A percentile compares a stretch with the other conserved stretches of the same genome.
These are phyloP conservation scores for Lymantria dispar DNA, from an alignment of 2,888 invertebrate genomes.

Conservation along the genomic window DNA sequence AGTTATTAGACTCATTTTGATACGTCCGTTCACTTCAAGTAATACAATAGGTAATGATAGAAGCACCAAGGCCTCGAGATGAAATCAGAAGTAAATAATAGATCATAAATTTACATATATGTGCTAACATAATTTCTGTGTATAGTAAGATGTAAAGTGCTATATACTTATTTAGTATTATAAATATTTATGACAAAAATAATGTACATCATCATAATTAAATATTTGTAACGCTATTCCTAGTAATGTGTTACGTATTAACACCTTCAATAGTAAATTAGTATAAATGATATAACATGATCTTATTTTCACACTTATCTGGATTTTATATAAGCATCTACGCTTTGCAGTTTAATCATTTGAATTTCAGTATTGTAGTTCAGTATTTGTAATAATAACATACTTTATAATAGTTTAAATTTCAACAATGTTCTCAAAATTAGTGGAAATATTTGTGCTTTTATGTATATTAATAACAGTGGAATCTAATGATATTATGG, in stretches of 20 bases:
- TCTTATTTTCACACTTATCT: conserved; percentile 16
- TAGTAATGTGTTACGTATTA: conserved; percentile 8
- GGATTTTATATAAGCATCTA: conserved; percentile 13
- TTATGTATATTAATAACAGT: conserved; percentile 11
- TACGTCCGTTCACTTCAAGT: conserved; percentile 2
- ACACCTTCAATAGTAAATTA: conserved; percentile 16
- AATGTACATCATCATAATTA: not conserved
- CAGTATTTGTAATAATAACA: not conserved
- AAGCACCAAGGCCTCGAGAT: conserved; percentile 3
- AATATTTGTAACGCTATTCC: conserved; percentile 7
- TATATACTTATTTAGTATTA: not conserved
- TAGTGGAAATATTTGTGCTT: not conserved
- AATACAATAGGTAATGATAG: not conserved
- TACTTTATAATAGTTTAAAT: conserved; percentile 7
- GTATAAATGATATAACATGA: conserved; percentile 11
- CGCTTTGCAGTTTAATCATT: conserved; percentile 10
- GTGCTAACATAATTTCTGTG: conserved; percentile 6
- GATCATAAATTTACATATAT: not conserved
- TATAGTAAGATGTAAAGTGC: conserved; percentile 12
- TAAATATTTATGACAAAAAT: not conserved
- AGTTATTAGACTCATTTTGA: conserved; percentile 12
- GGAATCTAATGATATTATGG: conserved; percentile 20
- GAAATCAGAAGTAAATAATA: conserved; percentile 2
- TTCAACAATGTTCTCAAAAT: conserved; percentile 7
- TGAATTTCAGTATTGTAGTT: conserved; percentile 3